Evolutionary conservation across 2,797 vertebrate genomes (phyloP).

Genomic region (Anguilla anguilla): DNA sequence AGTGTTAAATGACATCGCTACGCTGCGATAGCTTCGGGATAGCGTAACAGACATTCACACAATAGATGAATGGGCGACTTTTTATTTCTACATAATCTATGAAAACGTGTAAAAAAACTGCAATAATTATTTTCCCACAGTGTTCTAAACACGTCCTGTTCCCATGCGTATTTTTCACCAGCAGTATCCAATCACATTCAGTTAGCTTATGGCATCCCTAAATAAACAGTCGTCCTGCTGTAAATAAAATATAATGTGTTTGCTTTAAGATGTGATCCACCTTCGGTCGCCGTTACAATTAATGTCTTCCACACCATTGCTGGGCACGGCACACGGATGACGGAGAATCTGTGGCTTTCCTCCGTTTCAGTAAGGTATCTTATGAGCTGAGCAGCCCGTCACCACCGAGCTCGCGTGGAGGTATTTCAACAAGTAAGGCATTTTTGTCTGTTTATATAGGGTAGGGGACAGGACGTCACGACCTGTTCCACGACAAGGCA

Average conservation of each 20-base stretch:
- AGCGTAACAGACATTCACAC: not conserved
- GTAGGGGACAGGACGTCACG: constrained; percentile 35
- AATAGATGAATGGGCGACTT: not conserved
- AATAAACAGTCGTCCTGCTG: not conserved
- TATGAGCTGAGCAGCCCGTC: not conserved
- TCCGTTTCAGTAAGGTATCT: not conserved
- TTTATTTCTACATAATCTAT: not conserved
- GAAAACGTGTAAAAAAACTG: not conserved
- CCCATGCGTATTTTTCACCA: not conserved
- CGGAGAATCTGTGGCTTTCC: not conserved
- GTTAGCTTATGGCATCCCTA: not conserved
- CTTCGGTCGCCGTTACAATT: not conserved
- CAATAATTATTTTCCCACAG: not conserved
- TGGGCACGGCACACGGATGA: not conserved
- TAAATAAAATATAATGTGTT: not conserved
- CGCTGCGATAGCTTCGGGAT: not conserved
- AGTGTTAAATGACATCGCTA: not conserved
- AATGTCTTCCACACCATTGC: not conserved
- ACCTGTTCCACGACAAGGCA: constrained; percentile 36
- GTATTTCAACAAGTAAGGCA: not conserved
- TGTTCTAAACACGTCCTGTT: not conserved
- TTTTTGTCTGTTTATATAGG: not conserved
- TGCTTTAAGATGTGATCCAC: not conserved
- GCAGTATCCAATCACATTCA: not conserved
- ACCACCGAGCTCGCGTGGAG: not conserved